A percentile compares a stretch with the other conserved stretches of the same genome.
Evolutionary conservation across 2,113 vertebrate species (phyloP).

Genomic region (Gopherus evgoodei): DNA sequence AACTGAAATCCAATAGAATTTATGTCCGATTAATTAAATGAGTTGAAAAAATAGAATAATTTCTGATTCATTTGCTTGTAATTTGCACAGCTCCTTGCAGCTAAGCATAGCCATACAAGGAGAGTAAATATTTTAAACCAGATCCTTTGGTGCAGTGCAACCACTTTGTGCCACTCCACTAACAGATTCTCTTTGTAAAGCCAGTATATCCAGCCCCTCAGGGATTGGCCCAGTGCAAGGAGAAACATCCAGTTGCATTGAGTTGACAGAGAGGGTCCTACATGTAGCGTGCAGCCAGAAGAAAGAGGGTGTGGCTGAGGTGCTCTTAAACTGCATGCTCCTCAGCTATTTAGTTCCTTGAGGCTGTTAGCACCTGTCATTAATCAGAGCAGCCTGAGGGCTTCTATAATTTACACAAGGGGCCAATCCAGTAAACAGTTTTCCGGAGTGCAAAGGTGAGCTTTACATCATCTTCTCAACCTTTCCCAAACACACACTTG

Average conservation of each 20-base stretch:
- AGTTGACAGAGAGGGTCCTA: neutral
- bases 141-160: neutral
- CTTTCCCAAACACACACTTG: neutral
- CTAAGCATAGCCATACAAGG: neutral
- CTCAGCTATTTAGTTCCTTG: neutral
- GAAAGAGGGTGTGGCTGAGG: neutral
- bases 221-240: neutral
- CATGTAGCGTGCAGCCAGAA: neutral
- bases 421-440: fast-evolving
- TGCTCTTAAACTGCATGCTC: neutral
- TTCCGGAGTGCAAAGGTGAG: fast-evolving
- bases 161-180: neutral
- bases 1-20: neutral
- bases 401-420: fast-evolving
- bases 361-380: fast-evolving
- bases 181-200: neutral
- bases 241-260: neutral
- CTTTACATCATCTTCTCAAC: fast-evolving
- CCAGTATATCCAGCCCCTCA: neutral
- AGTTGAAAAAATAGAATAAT: neutral
- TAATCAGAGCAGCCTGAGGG: fast-evolving
- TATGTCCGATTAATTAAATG: fast-evolving
- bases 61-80: neutral
- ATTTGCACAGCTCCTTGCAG: neutral
- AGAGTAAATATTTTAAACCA: neutral